Conservation (phyloP, 2,888 invertebrate genomes). For the Caenorhabditis sulstoni region DNA sequence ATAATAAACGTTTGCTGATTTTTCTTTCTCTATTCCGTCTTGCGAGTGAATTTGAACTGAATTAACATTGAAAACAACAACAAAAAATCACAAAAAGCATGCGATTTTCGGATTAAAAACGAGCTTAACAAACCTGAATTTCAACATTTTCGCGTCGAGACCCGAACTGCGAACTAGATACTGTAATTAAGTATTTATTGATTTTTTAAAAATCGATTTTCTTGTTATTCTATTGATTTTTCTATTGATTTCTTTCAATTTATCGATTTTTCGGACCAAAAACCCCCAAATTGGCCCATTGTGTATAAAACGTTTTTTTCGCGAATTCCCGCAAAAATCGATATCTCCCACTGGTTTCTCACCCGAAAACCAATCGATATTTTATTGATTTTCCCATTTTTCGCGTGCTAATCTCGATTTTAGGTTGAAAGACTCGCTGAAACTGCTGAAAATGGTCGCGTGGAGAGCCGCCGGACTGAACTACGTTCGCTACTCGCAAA, state of each 20-base stretch:
- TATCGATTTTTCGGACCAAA: no score
- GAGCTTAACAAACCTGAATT: slow-evolving; percentile 4
- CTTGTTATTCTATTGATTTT: slow-evolving; percentile 5
- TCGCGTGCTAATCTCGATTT: not conserved
- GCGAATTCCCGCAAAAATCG: not conserved
- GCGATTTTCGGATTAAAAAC: not conserved
- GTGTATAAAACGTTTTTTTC: not conserved
- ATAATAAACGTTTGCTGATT: slow-evolving; percentile 47
- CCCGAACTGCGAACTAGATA: not conserved
- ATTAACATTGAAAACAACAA: not conserved
- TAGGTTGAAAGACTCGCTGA: slow-evolving; percentile 17
- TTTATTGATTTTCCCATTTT: slow-evolving; percentile 7
- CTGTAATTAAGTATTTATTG: slow-evolving; percentile 48
- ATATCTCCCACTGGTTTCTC: not conserved
- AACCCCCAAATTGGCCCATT: no score
- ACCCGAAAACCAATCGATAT: not conserved
- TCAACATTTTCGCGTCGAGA: no score
- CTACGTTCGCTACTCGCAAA: slow-evolving; percentile 96
- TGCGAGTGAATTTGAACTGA: slow-evolving; percentile 18
- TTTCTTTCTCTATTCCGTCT: not conserved
- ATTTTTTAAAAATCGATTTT: not conserved
- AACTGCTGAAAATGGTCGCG: slow-evolving; percentile 65
- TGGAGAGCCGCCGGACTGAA: slow-evolving; percentile 83
- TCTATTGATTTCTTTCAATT: slow-evolving; percentile 1
- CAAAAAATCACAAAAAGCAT: not conserved